Conservation (phyloP, 2,888 invertebrate genomes). For the Lumbricus terrestris region DNA sequence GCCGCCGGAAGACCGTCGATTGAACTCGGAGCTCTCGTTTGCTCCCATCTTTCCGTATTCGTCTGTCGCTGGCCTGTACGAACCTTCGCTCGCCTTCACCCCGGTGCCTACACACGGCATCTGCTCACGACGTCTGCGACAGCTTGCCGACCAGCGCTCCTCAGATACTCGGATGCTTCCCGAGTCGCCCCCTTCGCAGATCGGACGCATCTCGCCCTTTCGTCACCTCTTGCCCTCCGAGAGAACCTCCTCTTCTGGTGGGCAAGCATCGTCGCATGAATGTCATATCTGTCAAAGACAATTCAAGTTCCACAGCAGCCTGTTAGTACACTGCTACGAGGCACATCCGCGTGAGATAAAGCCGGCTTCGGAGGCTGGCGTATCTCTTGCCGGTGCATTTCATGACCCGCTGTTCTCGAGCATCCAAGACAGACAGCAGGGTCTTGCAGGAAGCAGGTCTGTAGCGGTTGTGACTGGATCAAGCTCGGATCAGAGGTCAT, state of each 20-base stretch:
- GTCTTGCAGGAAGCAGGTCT: neutral
- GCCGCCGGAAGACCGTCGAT: neutral
- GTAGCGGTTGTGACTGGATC: neutral
- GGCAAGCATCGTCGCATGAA: neutral
- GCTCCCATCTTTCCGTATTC: neutral
- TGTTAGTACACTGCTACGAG: neutral
- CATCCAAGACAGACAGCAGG: neutral
- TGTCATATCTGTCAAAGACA: slow-evolving; percentile 5
- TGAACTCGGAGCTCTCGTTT: slow-evolving; percentile 5
- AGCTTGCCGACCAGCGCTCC: slow-evolving; percentile 13
- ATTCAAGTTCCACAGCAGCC: slow-evolving; percentile 5
- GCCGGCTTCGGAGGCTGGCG: neutral
- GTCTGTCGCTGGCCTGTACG: neutral
- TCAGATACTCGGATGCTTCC: neutral
- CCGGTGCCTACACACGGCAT: neutral
- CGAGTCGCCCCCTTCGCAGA: neutral
- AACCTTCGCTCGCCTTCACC: slow-evolving; percentile 10
- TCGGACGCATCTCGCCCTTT: neutral
- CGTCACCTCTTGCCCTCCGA: neutral
- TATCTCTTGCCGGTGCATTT: neutral
- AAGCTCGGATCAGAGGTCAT: neutral
- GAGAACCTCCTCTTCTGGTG: neutral
- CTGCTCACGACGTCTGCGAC: slow-evolving; percentile 4
- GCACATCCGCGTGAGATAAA: neutral
- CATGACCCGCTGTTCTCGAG: neutral